These are phyloP conservation scores for Phaethon lepturus DNA, from an alignment of 2,113 vertebrate species.

Conservation along the genomic window DNA sequence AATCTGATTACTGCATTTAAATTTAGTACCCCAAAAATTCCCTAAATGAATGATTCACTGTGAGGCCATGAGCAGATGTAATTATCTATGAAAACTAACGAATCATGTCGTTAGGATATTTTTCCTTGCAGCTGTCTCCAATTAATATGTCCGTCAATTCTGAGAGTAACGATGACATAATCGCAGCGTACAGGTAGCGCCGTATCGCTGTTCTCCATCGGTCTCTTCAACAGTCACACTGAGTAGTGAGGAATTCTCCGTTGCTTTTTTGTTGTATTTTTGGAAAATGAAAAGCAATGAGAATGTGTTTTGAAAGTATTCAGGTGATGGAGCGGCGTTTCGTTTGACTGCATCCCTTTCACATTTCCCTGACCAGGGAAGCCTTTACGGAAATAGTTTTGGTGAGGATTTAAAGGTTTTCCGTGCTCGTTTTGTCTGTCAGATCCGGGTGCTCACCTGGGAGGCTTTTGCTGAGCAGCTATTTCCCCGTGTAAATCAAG, in stretches of 20 bases:
- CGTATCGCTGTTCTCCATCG: neutral
- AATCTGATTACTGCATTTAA: constrained; percentile 60
- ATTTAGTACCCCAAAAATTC: constrained; percentile 52
- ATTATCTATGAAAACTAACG: constrained; percentile 71
- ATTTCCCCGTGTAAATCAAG: neutral
- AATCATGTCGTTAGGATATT: constrained; percentile 36
- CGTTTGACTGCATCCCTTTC: neutral
- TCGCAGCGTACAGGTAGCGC: neutral
- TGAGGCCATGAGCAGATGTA: constrained; percentile 41
- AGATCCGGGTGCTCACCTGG: rapidly evolving
- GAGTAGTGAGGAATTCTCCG: rapidly evolving
- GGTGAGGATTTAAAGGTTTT: neutral
- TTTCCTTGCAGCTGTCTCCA: constrained; percentile 63
- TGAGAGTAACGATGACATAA: rapidly evolving
- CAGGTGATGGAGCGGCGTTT: neutral
- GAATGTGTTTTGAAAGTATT: rapidly evolving
- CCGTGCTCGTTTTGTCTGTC: neutral
- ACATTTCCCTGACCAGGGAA: rapidly evolving
- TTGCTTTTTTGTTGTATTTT: rapidly evolving
- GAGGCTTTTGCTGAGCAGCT: neutral
- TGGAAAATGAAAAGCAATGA: neutral
- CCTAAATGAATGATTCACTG: constrained; percentile 57
- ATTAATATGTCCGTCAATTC: constrained; percentile 46
- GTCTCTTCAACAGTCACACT: rapidly evolving
- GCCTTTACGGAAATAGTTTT: neutral